Conservation (phyloP, 64 coral and sea anemone genomes). For the Montipora cactus region DNA sequence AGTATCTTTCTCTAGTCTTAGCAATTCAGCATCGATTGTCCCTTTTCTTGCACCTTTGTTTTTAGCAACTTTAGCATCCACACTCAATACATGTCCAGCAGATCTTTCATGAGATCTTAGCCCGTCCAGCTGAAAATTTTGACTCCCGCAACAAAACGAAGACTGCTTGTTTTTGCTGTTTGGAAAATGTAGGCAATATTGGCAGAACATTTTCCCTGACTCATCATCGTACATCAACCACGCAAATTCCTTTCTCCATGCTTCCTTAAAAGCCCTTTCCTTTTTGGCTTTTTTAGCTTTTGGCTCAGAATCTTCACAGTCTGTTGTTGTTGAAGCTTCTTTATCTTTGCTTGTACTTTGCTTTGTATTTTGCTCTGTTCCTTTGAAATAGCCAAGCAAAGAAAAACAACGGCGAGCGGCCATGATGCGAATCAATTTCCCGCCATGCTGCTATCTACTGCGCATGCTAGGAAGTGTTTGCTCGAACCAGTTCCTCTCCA, state of each 20-base stretch:
- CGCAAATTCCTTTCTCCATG: constrained; percentile 36
- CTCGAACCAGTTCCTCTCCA: constrained; percentile 29
- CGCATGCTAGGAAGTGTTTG: background rate
- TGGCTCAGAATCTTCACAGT: constrained; percentile 31
- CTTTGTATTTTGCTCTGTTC: constrained; percentile 4
- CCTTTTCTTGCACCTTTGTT: constrained; percentile 37
- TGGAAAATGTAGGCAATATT: constrained; percentile 37
- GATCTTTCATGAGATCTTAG: constrained; percentile 30
- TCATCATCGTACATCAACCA: constrained; percentile 5
- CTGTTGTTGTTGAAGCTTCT: constrained; percentile 9
- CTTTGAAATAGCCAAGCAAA: constrained; percentile 16
- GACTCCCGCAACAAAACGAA: constrained; percentile 20
- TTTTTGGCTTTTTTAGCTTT: constrained; percentile 30
- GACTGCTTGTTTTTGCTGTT: constrained; percentile 18
- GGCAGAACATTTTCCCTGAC: constrained; percentile 26
- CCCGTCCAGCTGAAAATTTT: constrained; percentile 29
- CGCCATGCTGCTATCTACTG: constrained; percentile 30
- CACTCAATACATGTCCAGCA: constrained; percentile 33
- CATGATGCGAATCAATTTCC: constrained; percentile 5
- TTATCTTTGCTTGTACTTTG: constrained; percentile 41
- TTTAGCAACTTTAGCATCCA: constrained; percentile 37
- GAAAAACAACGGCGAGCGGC: constrained; percentile 17
- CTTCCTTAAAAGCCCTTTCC: constrained; percentile 26
- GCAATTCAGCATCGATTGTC: constrained; percentile 16
- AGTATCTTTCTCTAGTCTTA: background rate